These are phyloP conservation scores for Naso thynnoides DNA, from an alignment of 2,797 vertebrate species.

Conservation along the genomic window DNA sequence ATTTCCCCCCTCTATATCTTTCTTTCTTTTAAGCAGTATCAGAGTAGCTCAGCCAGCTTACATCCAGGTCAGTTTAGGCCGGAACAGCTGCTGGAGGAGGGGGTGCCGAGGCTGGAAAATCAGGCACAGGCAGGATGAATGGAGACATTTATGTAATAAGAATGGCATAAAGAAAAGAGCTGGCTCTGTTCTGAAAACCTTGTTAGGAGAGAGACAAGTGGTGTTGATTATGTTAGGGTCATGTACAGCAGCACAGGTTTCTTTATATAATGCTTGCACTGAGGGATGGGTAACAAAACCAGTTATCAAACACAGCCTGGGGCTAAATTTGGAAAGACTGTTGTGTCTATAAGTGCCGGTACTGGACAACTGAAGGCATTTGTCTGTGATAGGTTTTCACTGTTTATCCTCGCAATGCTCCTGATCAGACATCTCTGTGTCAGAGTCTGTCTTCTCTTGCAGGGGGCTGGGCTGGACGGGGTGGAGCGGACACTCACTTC, in stretches of 20 bases:
- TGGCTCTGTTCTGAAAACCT: conserved; percentile 22
- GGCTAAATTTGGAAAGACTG: too few relatives aligned
- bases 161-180: conserved; percentile 19
- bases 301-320: too few relatives aligned
- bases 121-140: conserved; percentile 12
- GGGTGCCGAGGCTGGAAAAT: conserved; percentile 29
- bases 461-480: too few relatives aligned
- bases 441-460: too few relatives aligned
- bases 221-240: conserved; percentile 31
- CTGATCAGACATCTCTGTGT: too few relatives aligned
- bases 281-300: too few relatives aligned
- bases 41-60: conserved; percentile 36
- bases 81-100: conserved; percentile 41
- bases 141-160: conserved; percentile 33
- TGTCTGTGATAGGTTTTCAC: too few relatives aligned
- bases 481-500: too few relatives aligned
- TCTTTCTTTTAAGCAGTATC: conserved; percentile 22
- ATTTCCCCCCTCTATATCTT: not conserved
- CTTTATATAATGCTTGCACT: conserved; percentile 6
- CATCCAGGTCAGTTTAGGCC: conserved; percentile 41
- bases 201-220: conserved; percentile 22
- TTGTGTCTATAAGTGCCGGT: too few relatives aligned
- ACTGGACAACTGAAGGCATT: too few relatives aligned
- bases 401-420: too few relatives aligned
- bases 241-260: not conserved